Evolutionary conservation across 2,888 invertebrate species (phyloP).

Genomic region (Fissipunctia ypsillon): DNA sequence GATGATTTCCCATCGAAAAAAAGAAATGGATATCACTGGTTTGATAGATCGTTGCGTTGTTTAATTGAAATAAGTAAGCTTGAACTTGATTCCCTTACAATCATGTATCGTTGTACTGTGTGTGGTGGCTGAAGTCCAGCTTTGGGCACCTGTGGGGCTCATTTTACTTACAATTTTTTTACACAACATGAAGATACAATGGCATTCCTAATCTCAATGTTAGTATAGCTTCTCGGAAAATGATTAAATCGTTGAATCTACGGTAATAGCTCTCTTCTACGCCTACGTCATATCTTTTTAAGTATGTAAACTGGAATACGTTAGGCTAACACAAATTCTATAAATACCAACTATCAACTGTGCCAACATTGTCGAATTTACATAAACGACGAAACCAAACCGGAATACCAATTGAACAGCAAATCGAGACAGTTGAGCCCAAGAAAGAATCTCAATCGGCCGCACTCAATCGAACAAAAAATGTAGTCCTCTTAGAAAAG

Average conservation of each 20-base stretch:
- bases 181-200: neutral
- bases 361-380: constrained; percentile 28
- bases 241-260: neutral
- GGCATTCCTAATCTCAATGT: neutral
- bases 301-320: neutral
- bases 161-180: neutral
- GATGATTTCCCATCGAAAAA: too few relatives aligned
- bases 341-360: constrained; percentile 1
- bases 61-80: constrained; percentile 18
- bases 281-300: too few relatives aligned
- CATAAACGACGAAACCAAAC: constrained; percentile 37
- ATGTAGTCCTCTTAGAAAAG: constrained; percentile 69
- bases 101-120: neutral
- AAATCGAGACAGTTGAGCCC: constrained; percentile 27
- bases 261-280: neutral
- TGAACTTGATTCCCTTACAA: constrained; percentile 6
- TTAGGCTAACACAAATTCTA: neutral
- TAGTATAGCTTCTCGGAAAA: neutral
- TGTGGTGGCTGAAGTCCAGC: neutral
- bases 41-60: neutral
- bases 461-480: constrained; percentile 63
- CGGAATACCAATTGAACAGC: constrained; percentile 31
- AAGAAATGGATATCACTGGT: constrained; percentile 34
- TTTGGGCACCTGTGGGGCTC: neutral
- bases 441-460: constrained; percentile 62